These are phyloP conservation scores for Sarcophaga carnaria DNA, from an alignment of 2,888 invertebrate genomes.

Conservation along the genomic window DNA sequence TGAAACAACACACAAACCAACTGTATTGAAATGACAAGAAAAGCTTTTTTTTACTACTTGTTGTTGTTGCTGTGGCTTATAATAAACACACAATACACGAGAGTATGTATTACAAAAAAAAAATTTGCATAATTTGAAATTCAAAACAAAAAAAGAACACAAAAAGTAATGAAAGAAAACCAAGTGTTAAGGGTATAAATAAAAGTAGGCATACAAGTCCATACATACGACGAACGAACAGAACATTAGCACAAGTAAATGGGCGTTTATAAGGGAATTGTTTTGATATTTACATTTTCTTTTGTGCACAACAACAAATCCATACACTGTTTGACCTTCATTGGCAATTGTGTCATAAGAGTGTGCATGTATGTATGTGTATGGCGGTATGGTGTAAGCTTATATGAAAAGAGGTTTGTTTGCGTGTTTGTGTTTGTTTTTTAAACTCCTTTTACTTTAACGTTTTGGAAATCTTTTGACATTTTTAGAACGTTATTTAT, in stretches of 20 bases:
- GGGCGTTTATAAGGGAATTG: neutral
- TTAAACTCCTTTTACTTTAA: conserved; percentile 34
- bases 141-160: neutral
- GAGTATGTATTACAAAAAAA: conserved; percentile 13
- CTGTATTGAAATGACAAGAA: conserved; percentile 10
- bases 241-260: neutral
- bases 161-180: neutral
- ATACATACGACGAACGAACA: neutral
- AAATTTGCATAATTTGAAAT: conserved; percentile 44
- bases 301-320: neutral
- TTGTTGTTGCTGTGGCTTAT: conserved; percentile 15
- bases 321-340: conserved; percentile 48
- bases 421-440: conserved; percentile 4
- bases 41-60: conserved; percentile 13
- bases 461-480: conserved; percentile 27
- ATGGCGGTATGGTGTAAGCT: neutral
- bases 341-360: conserved; percentile 23
- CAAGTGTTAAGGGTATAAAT: neutral
- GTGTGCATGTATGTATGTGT: neutral
- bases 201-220: neutral
- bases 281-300: conserved; percentile 24
- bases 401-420: neutral
- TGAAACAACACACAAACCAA: conserved; percentile 22
- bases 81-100: neutral
- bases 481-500: conserved; percentile 38